These are phyloP conservation scores for Phymastichus coffea DNA, from an alignment of 1,140 invertebrate genomes.

Conservation along the genomic window DNA sequence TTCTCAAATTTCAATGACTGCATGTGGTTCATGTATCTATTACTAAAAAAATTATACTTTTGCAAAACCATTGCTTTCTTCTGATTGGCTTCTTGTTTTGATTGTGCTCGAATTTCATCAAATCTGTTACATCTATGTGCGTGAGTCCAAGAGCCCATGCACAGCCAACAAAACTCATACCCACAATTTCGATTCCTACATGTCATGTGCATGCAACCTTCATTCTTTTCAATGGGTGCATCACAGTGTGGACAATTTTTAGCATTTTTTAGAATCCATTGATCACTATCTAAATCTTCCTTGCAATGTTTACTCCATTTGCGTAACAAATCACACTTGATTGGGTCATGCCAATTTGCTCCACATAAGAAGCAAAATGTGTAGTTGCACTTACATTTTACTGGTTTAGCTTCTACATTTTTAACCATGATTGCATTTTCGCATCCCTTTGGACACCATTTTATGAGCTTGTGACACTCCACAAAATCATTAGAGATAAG, in stretches of 20 bases:
- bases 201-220: conserved; percentile 80
- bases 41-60: conserved; percentile 70
- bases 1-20: conserved; percentile 75
- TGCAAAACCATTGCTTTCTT: conserved; percentile 56
- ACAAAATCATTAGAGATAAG: conserved; percentile 59
- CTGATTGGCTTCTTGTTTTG: neutral
- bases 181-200: conserved; percentile 77
- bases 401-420: conserved; percentile 63
- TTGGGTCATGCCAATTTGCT: conserved; percentile 77
- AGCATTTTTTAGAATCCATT: conserved; percentile 80
- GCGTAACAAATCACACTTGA: conserved; percentile 67
- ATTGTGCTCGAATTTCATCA: neutral
- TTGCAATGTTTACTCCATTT: conserved; percentile 80
- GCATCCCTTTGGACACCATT: conserved; percentile 77
- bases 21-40: conserved; percentile 76
- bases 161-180: conserved; percentile 81
- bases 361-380: conserved; percentile 73
- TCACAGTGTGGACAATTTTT: conserved; percentile 80
- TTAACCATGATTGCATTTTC: conserved; percentile 68
- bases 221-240: conserved; percentile 75
- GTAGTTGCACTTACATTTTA: conserved; percentile 68
- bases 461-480: conserved; percentile 69
- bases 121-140: conserved; percentile 63
- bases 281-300: conserved; percentile 78
- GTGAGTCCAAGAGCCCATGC: conserved; percentile 63